Percentiles rank a stretch among this genome's conserved stretches.
Evolutionary conservation across 2,797 vertebrate genomes (phyloP).

Genomic region (Mastacembelus armatus): DNA sequence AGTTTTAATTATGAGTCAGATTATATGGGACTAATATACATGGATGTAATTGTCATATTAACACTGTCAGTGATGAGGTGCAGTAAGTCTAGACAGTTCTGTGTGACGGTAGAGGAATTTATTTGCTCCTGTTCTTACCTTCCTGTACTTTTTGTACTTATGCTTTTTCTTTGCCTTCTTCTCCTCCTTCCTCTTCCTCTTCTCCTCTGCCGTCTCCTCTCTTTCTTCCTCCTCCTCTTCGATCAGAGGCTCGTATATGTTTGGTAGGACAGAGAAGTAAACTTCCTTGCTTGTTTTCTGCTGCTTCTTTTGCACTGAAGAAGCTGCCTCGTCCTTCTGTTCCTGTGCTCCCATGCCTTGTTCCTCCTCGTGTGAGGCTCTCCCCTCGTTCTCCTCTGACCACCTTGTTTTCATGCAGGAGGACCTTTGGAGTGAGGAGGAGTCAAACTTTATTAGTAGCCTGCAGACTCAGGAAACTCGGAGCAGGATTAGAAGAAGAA

Average conservation of each 20-base stretch:
- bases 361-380: background rate
- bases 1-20: no score
- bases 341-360: conserved; percentile 43
- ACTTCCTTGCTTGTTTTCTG: conserved; percentile 71
- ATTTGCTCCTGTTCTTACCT: conserved; percentile 55
- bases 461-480: conserved; percentile 37
- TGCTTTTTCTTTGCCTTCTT: conserved; percentile 61
- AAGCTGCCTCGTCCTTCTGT: background rate
- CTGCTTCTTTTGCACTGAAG: conserved; percentile 16
- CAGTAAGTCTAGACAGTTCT: background rate
- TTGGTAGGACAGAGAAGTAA: conserved; percentile 70
- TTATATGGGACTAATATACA: background rate
- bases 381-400: background rate
- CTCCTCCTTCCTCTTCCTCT: conserved; percentile 56
- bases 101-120: background rate
- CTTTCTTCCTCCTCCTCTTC: conserved; percentile 61
- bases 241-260: conserved; percentile 72
- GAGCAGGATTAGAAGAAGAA: conserved; percentile 51
- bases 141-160: conserved; percentile 69
- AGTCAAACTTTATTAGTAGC: conserved; percentile 58
- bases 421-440: conserved; percentile 75
- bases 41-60: background rate
- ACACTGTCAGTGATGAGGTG: background rate
- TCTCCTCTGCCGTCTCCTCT: conserved; percentile 35
- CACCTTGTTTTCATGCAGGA: conserved; percentile 17